Base-by-base conservation (phyloP, 2,888 invertebrate genomes). In the Hirudinaria manillensis region DNA sequence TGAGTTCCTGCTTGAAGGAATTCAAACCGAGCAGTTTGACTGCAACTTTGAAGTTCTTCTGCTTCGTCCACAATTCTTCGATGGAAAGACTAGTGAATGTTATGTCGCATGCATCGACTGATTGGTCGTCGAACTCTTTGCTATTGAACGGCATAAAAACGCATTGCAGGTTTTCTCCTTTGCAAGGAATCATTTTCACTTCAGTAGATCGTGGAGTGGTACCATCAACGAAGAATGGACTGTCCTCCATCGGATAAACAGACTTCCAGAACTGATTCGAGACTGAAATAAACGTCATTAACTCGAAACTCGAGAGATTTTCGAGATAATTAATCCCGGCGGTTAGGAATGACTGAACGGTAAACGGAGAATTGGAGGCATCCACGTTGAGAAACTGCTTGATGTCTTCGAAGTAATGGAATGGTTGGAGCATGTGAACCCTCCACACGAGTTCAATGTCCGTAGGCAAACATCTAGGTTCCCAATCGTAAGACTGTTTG, bases 391-490 rank as follows among this genome's bases (percentile, higher is more conserved):
- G 51, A 29, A 74, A 29, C 19, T 68, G 27, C 27, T 73, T 29
- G 32, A 71, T 66, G 65, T 77, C 77, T n/a, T 61, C 36, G 61
- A 51, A 38, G 68, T 78, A 79, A n/a, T 77, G 77, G 34, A 71
- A n/a, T 21, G 78, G 79, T 45, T 78, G 77, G 34, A 77, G 66
- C 55, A 70, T 61, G 65, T 79, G 79, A 10, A 76, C 67, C 38
- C 77, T 29, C 77, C 78, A 77, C 32, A 79, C 61, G 38, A 79
- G 72, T 53, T 76, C 75, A 68, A 79, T 45, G 66, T 79, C 79
- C 16, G 67, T 51, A 19, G 79, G 79, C 13, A 71, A 61, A 21
- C 51, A 19, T 19, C 61, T n/a, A 38, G 73, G 73, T 16, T n/a
- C 38, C 73, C 73, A 73, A 56, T 51, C 55, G 55, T 56, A 73